Conservation (phyloP, 2,113 vertebrate genomes). For the Ailuropoda melanoleuca region DNA sequence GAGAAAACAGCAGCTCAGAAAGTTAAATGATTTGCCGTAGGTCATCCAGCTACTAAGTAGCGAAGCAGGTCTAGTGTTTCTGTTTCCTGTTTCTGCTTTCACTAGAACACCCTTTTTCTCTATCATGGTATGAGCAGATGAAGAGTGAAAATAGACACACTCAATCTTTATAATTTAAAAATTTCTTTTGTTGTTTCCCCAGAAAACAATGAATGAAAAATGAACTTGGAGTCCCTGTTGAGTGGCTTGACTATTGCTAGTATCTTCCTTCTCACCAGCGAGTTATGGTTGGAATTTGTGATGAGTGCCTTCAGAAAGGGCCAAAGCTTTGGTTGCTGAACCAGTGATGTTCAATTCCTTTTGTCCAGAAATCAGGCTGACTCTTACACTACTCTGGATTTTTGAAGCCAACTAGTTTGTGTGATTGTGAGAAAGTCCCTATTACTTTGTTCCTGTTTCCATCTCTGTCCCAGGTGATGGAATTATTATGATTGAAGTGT, state of each 20-base stretch:
- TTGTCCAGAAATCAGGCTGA: conserved; percentile 7
- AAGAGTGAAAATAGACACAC: background rate
- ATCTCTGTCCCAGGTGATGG: background rate
- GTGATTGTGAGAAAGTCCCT: background rate
- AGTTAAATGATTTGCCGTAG: background rate
- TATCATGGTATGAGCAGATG: background rate
- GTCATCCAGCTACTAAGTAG: background rate
- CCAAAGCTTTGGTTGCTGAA: background rate
- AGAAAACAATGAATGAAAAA: conserved; percentile 20
- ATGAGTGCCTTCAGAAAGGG: background rate
- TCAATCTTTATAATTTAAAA: background rate
- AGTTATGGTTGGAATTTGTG: background rate
- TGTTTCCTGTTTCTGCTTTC: background rate
- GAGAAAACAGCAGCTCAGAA: background rate
- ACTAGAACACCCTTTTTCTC: background rate
- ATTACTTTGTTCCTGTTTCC: background rate
- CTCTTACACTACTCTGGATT: background rate
- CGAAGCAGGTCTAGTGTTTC: background rate
- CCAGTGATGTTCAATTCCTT: background rate
- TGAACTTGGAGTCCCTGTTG: background rate
- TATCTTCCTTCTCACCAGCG: background rate
- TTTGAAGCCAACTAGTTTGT: background rate
- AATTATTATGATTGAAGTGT: background rate
- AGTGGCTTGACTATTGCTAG: background rate
- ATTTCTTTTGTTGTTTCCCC: background rate